Evolutionary conservation across 2,113 vertebrate species (phyloP).

Genomic region (Rhabdomys dilectus): DNA sequence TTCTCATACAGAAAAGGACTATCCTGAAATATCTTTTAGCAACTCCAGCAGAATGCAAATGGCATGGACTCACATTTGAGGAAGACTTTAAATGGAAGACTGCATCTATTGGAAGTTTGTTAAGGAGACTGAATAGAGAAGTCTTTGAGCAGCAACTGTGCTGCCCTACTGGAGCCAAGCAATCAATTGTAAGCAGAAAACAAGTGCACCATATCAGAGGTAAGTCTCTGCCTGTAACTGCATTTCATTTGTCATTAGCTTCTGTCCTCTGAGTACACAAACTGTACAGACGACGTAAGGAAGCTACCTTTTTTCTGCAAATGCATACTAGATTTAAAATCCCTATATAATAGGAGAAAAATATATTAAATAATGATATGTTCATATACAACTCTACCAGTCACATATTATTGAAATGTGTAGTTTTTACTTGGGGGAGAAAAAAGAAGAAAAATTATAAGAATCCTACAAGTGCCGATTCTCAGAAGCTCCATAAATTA

Average conservation of each 20-base stretch:
- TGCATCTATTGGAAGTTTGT: neutral
- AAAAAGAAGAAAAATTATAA: fast-evolving
- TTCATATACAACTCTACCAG: neutral
- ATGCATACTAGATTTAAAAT: neutral
- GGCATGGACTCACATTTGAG: fast-evolving
- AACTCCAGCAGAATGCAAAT: neutral
- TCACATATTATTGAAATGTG: neutral
- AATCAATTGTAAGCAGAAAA: neutral
- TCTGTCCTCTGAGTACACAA: neutral
- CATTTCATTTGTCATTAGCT: neutral
- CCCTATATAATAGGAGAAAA: neutral
- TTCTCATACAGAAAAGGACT: neutral
- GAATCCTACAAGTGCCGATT: neutral
- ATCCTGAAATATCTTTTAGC: neutral
- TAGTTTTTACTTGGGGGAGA: neutral
- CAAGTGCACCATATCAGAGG: neutral
- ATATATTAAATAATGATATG: conserved; percentile 4
- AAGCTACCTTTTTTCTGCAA: neutral
- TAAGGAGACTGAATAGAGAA: neutral
- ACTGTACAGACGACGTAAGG: neutral
- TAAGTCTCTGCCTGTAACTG: neutral
- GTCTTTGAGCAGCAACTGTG: too few relatives aligned
- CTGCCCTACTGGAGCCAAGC: neutral
- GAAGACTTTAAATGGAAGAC: neutral
- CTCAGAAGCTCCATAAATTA: neutral